Evolutionary conservation across 2,888 invertebrate species (phyloP).

Genomic region (Nomada hirtipes): DNA sequence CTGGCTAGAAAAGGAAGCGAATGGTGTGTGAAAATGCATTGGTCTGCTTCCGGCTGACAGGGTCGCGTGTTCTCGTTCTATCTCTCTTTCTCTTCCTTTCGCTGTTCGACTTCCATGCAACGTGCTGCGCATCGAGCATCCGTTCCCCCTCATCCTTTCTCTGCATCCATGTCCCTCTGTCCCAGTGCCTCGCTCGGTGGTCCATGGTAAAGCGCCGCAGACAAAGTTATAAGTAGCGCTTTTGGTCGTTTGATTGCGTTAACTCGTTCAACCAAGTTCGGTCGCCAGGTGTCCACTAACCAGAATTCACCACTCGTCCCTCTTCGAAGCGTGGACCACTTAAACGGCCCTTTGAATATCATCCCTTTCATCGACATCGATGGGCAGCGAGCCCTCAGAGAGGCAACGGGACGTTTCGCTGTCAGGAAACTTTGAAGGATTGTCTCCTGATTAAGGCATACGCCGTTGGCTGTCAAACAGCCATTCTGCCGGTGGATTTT

Average conservation of each 20-base stretch:
- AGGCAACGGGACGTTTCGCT: background rate
- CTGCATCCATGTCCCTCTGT: background rate
- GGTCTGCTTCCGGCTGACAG: constrained; percentile 56
- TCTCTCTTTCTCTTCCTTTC: constrained; percentile 10
- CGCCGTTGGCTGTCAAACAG: constrained; percentile 9
- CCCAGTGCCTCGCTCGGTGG: constrained; percentile 10
- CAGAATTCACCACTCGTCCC: background rate
- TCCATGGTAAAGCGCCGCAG: constrained; percentile 55
- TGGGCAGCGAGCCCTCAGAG: background rate
- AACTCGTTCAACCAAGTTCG: constrained; percentile 73
- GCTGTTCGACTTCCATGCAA: constrained; percentile 22
- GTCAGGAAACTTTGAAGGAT: constrained; percentile 57
- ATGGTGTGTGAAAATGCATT: constrained; percentile 43
- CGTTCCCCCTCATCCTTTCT: constrained; percentile 19
- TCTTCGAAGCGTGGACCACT: background rate
- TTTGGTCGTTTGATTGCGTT: constrained; percentile 77
- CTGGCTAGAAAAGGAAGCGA: constrained; percentile 31
- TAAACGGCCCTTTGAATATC: constrained; percentile 3
- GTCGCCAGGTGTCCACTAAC: constrained; percentile 47
- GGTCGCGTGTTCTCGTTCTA: constrained; percentile 40
- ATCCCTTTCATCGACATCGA: constrained; percentile 37
- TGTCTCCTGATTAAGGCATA: constrained; percentile 49
- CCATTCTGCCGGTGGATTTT: constrained; percentile 24
- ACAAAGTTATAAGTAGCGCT: constrained; percentile 77
- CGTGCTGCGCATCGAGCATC: constrained; percentile 37